phyloP scores from a whole-genome alignment of 30 jellyfish, hydroid and myxozoan species.

The Aurelia coerulea region DNA sequence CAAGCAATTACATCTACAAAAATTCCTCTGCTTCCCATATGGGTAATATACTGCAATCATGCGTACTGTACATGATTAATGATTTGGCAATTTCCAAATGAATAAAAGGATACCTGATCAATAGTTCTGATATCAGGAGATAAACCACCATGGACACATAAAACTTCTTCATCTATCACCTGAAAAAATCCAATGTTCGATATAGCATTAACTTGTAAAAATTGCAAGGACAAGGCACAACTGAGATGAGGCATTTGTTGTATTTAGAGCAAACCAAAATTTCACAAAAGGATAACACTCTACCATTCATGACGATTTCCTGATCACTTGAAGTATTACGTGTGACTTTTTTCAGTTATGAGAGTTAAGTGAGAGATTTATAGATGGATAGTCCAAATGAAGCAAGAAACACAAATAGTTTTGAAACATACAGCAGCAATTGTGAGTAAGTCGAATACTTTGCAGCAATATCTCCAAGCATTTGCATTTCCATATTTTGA shows the following conservation, averaged over 20 bases:
- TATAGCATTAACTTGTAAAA: neutral
- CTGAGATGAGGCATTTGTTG: no score
- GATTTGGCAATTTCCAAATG: no score
- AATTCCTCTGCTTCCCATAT: no score
- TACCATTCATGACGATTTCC: no score
- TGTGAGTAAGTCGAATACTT: slow-evolving; percentile 91
- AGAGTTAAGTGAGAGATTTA: no score
- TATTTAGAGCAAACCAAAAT: neutral
- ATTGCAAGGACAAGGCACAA: neutral
- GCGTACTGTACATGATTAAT: no score
- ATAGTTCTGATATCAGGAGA: slow-evolving; percentile 93
- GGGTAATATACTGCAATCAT: no score
- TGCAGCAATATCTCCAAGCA: slow-evolving; percentile 98
- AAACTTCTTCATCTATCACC: slow-evolving; percentile 93
- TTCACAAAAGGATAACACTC: neutral
- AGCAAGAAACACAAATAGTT: no score
- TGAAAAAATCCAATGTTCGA: neutral
- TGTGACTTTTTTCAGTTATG: no score
- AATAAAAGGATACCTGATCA: slow-evolving; percentile 70
- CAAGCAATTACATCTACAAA: no score
- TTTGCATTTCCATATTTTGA: slow-evolving; percentile 97
- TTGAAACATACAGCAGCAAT: slow-evolving; percentile 90
- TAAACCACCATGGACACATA: slow-evolving; percentile 99
- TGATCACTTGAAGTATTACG: neutral
- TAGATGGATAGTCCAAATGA: no score